Evolutionary conservation across 2,888 invertebrate genomes (phyloP), one percentile per base, ranked within the genome.

Genomic region (Hermodice carunculata): DNA sequence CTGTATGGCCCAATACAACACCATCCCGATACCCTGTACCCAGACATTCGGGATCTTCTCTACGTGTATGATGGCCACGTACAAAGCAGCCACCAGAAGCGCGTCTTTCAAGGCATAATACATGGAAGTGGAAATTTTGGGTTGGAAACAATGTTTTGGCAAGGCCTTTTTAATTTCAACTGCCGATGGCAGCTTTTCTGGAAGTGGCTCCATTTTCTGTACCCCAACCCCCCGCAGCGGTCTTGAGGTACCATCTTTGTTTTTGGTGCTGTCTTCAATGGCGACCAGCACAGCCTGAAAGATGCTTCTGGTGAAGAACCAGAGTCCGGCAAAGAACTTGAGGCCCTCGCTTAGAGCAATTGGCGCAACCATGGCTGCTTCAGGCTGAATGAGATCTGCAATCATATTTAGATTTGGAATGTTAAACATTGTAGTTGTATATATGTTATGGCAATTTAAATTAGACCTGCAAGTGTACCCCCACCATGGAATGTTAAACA

Each of bases 121-220:
- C 68, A 82, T 42, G 1, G 84, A 83, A 11, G 61, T 63, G 3
- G 66, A 40, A 19, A 78, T 52, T 11, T 49, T 74, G 4, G 80
- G 71, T 51, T 81, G 75, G 64, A 83, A 84, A 53, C 81, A 80
- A 32, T 73, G 72, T 8, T 60, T 68, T 4, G 84, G 84, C 22
- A 84, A 58, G 8, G 68, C 75, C 8, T 64, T 65, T 67, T 81
- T 82, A 53, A 83, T 81, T 52, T 82, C 79, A 1, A 82, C 66
- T 31, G 78, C 72, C 8, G 80, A 71, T 8, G 83, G 83, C 29
- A 79, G 76, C n/a, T 76, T 60, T 19, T 67, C 60, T 0, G 70
- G 75, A 24, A 74, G 52, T 11, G 32, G n/a, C n/a, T n/a, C n/a
- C n/a, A n/a, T n/a, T n/a, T n/a, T n/a, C n/a, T n/a, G n/a, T n/a